A percentile compares a stretch with the other conserved stretches of the same genome.
These are phyloP conservation scores for Caerostris extrusa DNA, from an alignment of 1,140 invertebrate genomes.

Conservation along the genomic window DNA sequence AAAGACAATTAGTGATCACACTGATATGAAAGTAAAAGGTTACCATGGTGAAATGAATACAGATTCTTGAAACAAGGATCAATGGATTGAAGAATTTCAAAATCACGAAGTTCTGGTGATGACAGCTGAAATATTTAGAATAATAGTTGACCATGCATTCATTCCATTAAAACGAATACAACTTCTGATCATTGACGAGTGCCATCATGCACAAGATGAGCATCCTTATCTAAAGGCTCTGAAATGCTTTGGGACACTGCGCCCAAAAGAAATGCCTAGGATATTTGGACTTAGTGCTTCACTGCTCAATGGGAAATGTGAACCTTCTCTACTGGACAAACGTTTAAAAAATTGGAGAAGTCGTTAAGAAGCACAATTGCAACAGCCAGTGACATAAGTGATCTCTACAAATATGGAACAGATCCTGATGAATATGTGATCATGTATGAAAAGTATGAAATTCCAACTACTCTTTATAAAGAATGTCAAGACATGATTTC, in stretches of 20 bases:
- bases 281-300: conserved; percentile 87
- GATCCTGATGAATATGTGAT: conserved; percentile 81
- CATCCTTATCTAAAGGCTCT: conserved; percentile 88
- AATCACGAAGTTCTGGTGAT: conserved; percentile 90
- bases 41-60: conserved; percentile 82
- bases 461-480: background rate
- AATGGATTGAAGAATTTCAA: conserved; percentile 87
- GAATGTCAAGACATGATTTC: background rate
- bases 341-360: conserved; percentile 88
- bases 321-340: conserved; percentile 85
- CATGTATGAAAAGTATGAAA: background rate
- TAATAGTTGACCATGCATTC: conserved; percentile 86
- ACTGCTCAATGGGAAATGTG: conserved; percentile 82
- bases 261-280: conserved; percentile 80
- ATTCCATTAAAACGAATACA: conserved; percentile 87
- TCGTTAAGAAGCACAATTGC: conserved; percentile 87
- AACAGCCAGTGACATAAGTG: conserved; percentile 90
- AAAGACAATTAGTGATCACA: conserved; percentile 85
- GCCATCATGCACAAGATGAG: conserved; percentile 88
- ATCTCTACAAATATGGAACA: conserved; percentile 86
- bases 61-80: conserved; percentile 84
- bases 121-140: conserved; percentile 91
- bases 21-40: conserved; percentile 83
- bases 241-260: conserved; percentile 84
- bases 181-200: conserved; percentile 95